phyloP scores from a whole-genome alignment of 2,113 vertebrate genomes.

The Alosa alosa region DNA sequence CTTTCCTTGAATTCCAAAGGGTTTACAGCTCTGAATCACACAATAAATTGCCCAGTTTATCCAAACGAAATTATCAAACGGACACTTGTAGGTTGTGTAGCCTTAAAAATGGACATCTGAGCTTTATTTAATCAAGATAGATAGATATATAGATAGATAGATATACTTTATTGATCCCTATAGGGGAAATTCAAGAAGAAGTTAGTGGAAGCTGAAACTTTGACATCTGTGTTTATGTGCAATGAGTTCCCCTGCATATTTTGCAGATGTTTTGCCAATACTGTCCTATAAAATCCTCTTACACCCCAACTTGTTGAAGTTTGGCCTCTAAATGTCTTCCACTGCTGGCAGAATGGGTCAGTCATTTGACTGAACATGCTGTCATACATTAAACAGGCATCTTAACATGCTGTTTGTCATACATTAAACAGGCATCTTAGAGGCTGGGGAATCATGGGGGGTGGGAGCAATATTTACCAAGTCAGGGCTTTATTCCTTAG shows the following conservation, averaged over 20 bases:
- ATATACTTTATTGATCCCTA: no score
- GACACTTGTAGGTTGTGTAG: not conserved
- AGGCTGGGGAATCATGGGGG: conserved; percentile 59
- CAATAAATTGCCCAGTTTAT: not conserved
- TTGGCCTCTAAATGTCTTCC: conserved; percentile 31
- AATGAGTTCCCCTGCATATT: not conserved
- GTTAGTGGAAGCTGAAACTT: conserved; percentile 26
- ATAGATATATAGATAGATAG: no score
- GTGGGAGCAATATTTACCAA: conserved; percentile 54
- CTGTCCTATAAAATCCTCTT: not conserved
- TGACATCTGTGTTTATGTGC: conserved; percentile 15
- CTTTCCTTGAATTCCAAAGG: not conserved
- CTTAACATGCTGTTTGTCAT: conserved; percentile 21
- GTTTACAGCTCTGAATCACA: not conserved
- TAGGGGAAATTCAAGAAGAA: conserved; percentile 24
- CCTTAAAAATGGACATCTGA: not conserved
- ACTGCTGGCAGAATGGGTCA: conserved; percentile 20
- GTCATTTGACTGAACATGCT: conserved; percentile 32
- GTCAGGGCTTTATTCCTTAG: conserved; percentile 66
- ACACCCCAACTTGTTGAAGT: conserved; percentile 13
- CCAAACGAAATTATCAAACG: not conserved
- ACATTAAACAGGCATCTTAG: conserved; percentile 44
- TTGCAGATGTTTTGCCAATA: conserved; percentile 31
- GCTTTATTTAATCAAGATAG: conserved; percentile 25
- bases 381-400: conserved; percentile 57